phyloP scores from a whole-genome alignment of 2,113 vertebrate species.

The Ranitomeya imitator region DNA sequence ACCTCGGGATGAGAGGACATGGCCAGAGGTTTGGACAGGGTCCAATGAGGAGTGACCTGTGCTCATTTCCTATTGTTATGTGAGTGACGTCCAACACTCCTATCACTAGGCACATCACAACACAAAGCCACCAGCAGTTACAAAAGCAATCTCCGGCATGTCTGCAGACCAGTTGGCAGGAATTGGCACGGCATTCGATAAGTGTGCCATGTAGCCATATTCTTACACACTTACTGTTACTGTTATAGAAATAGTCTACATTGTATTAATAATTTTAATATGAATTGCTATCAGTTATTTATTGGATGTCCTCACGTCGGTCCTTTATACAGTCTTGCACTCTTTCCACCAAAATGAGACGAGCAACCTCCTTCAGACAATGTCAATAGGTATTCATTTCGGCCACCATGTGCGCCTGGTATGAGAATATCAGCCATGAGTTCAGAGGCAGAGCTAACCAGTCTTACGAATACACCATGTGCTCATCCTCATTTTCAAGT shows the following conservation, averaged over 20 bases:
- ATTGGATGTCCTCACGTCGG: neutral
- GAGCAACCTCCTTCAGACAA: neutral
- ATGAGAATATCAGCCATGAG: neutral
- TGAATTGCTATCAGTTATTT: too few species aligned
- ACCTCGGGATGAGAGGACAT: neutral
- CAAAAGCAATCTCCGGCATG: neutral
- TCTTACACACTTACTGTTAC: neutral
- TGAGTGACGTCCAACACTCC: neutral
- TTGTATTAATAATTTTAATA: neutral
- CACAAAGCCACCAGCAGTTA: neutral
- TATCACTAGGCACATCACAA: neutral
- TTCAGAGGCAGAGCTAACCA: neutral
- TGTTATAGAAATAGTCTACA: neutral
- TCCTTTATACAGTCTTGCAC: neutral
- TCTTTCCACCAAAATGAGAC: neutral
- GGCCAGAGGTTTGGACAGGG: neutral
- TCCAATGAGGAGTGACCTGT: neutral
- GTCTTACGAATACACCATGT: neutral
- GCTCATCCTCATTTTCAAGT: neutral
- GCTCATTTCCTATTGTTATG: neutral
- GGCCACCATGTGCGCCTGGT: neutral
- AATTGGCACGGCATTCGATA: neutral
- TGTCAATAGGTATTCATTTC: neutral
- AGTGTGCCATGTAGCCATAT: neutral
- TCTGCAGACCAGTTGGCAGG: neutral